These are phyloP conservation scores for Perca schrenkii DNA, from an alignment of 2,113 vertebrate genomes.

Conservation along the genomic window DNA sequence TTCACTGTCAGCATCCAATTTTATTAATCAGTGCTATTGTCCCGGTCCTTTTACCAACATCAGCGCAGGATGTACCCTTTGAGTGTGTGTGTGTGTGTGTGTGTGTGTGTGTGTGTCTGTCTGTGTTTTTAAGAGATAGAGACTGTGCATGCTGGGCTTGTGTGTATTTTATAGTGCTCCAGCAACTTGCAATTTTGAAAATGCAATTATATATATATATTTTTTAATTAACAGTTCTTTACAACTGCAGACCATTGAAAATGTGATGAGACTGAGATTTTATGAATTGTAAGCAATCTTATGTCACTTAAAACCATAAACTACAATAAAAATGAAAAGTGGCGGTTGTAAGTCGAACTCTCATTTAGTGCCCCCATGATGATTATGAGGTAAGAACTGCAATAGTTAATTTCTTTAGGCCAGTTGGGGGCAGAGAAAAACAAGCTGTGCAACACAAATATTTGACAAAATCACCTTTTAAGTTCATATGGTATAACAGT, in stretches of 20 bases:
- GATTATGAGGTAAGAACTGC: not conserved
- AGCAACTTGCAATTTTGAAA: slow-evolving; percentile 9
- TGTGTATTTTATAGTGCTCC: not conserved
- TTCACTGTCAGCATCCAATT: slow-evolving; percentile 43
- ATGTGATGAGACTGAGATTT: not conserved
- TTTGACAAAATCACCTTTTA: not conserved
- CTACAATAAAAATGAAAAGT: not conserved
- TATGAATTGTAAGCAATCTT: slow-evolving; percentile 1
- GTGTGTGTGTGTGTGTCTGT: too few species aligned
- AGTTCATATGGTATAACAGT: not conserved
- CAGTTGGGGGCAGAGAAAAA: not conserved
- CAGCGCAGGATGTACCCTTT: not conserved
- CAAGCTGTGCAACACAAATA: not conserved
- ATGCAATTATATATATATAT: not conserved
- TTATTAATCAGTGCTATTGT: slow-evolving; percentile 70
- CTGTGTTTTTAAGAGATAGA: too few species aligned
- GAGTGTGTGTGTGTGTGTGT: not conserved
- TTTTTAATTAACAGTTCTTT: slow-evolving; percentile 10
- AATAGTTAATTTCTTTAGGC: not conserved
- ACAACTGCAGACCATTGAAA: not conserved
- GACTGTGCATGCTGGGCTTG: not conserved
- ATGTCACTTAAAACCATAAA: not conserved
- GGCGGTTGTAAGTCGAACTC: not conserved
- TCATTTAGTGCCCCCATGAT: not conserved
- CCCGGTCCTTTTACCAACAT: slow-evolving; percentile 11